A percentile compares a stretch with the other conserved stretches of the same genome.
phyloP scores from a whole-genome alignment of 1,140 invertebrate species.

The Calycopis cecrops region DNA sequence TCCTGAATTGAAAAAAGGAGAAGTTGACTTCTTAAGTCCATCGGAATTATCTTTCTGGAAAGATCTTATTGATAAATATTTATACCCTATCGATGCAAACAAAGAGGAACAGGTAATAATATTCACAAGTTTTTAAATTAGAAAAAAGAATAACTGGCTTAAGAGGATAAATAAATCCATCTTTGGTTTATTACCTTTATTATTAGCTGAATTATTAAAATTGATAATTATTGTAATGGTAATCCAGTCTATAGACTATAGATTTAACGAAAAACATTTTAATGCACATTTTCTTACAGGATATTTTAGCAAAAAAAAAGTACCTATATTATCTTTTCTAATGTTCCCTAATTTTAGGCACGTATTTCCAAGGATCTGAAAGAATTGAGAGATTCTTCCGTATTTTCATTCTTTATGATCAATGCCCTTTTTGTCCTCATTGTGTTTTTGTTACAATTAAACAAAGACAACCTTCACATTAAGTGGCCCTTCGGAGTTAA shows the following conservation, averaged over 20 bases:
- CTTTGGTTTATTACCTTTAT: neutral
- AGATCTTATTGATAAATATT: conserved; percentile 94
- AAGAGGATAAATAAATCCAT: neutral
- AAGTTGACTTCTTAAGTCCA: conserved; percentile 89
- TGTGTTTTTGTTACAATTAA: conserved; percentile 97
- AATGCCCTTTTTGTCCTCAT: conserved; percentile 98
- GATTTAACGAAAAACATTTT: neutral
- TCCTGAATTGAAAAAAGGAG: conserved; percentile 90
- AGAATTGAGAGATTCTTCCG: conserved; percentile 94
- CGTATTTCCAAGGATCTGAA: conserved; percentile 92
- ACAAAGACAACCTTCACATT: conserved; percentile 95
- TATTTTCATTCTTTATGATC: conserved; percentile 98
- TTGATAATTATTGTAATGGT: neutral
- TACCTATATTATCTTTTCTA: conserved; percentile 21
- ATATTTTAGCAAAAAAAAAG: conserved; percentile 1
- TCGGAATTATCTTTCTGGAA: conserved; percentile 95
- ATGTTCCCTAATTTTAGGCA: conserved; percentile 80
- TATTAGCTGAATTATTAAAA: neutral
- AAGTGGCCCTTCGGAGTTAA: conserved; percentile 96
- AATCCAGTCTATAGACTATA: neutral
- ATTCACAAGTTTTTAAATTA: neutral
- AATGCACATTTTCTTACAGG: conserved; percentile 3
- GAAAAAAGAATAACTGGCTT: neutral
- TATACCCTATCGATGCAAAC: conserved; percentile 95
- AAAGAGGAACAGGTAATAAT: conserved; percentile 90